Base-by-base conservation (phyloP, 2,888 invertebrate genomes). In the Luperina nickerlii region DNA sequence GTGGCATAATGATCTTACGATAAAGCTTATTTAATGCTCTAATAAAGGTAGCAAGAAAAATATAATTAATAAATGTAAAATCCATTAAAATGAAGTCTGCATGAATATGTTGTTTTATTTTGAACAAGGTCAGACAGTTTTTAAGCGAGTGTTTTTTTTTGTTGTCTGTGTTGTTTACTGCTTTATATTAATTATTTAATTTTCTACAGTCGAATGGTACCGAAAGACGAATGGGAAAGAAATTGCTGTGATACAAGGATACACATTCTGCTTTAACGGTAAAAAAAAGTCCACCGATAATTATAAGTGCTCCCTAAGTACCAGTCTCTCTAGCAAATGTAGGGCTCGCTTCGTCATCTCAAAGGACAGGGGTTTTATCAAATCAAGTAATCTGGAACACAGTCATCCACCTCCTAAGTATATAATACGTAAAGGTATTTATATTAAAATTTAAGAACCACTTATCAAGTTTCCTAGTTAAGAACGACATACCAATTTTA, bases 191-290 rank as follows among this genome's bases (percentile, higher is more conserved):
- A n/a, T 38, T 38, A 1, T 18, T 67, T 42, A 15, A 32, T 81
- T 42, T 67, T 68, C 38, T 73, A 20, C 79, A 88, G 85, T 88
- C 1, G n/a, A 71, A 9, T 83, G 89, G 74, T 80, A 84, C 2
- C 65, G 68, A 18, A 93, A 75, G 32, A 60, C 9, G 15, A 76
- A 72, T 24, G 92, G 92, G 1, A 93, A 91, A 45, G 80, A 83
- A 51, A 57, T 93, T 32, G 91, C 91, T 0, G 62, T 94, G 1
- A 74, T 93, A 0, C 75, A 92, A 4, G 90, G 92, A 0, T 94
- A 84, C 79, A 90, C 93, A 0, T 94, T 91, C 84, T 93, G 92
- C 81, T 82, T 77, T 9, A 67, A 79, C 38, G 51, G 62, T 0
- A 69, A 67, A 15, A 63, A 6, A 42, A 80, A 57, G 18, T n/a